Evolutionary conservation across 2,797 vertebrate genomes (phyloP), one percentile per base, ranked within the genome.

Genomic region (Uromys caudimaculatus): DNA sequence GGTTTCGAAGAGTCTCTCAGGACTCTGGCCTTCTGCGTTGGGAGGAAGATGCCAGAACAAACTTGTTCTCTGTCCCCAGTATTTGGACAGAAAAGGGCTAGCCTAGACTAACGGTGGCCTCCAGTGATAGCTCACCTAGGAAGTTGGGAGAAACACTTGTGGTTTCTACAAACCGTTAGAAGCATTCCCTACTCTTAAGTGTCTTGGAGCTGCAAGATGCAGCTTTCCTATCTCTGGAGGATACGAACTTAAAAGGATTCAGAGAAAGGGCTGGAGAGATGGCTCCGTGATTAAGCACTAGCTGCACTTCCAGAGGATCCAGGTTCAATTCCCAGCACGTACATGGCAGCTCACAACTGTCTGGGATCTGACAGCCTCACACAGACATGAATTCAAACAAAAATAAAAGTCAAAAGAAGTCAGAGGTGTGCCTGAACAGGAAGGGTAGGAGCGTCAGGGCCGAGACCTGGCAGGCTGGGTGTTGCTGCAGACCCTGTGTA

Each of bases 401-500:
- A 75, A 47, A 76, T 12, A 76, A 67, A 69, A 21, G 9, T 69
- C 9, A 19, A 69, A 75, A 75, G 21, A 23, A 4, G 6, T 50
- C 7, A 7, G 79, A 41, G n/a, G 71, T 3, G 3, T 3, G 35
- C 52, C n/a, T 76, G 88, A 50, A 8, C 21, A 35, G 35, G 38
- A 77, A 62, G 14, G 58, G 41, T 41, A n/a, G 56, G 8, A 7
- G 21, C 32, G 27, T 4, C 56, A 2, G 7, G 32, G 10, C 41
- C 17, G 56, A 90, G 56, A 52, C 38, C 58, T 29, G 71, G 50
- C 54, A 24, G 19, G 27, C 52, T 50, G 64, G 19, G 44, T 1
- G 44, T 13, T 27, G 3, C 9, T 0, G 81, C 62, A 29, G 67
- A 35, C 6, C 44, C 60, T 6, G 2, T 0, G 12, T 21, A 21